phyloP scores from a whole-genome alignment of 2,797 vertebrate genomes.

The Zalophus californianus region DNA sequence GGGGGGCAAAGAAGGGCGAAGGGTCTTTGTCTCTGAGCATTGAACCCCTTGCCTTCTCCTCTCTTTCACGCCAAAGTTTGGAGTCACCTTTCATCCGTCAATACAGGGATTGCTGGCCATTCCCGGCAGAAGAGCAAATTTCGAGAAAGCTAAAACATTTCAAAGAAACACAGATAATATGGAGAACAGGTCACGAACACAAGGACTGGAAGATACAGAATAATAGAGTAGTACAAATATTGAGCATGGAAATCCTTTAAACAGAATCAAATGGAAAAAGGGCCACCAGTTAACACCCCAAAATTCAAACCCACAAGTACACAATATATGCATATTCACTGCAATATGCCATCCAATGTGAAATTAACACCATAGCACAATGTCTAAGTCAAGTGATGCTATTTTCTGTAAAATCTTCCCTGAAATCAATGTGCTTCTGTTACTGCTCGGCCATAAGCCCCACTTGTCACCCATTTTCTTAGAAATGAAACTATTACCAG shows the following conservation, averaged over 20 bases:
- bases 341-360: background rate
- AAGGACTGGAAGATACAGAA: background rate
- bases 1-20: no score
- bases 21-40: no score
- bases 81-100: no score
- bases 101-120: no score
- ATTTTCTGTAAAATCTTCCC: background rate
- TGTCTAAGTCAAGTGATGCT: conserved; percentile 33
- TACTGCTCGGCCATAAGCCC: background rate
- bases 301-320: conserved; percentile 38
- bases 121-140: background rate
- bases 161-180: background rate
- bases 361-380: conserved; percentile 23
- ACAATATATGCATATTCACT: conserved; percentile 27
- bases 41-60: no score
- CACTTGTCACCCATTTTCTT: conserved; percentile 43
- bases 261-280: conserved; percentile 13
- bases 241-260: background rate
- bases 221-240: background rate
- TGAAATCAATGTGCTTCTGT: conserved; percentile 62
- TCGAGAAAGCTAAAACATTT: conserved; percentile 11
- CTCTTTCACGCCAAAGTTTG: no score
- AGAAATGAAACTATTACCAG: conserved; percentile 68
- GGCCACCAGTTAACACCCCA: background rate
- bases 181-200: background rate